Conservation (phyloP, 2,797 vertebrate genomes). For the Tinamus major region DNA sequence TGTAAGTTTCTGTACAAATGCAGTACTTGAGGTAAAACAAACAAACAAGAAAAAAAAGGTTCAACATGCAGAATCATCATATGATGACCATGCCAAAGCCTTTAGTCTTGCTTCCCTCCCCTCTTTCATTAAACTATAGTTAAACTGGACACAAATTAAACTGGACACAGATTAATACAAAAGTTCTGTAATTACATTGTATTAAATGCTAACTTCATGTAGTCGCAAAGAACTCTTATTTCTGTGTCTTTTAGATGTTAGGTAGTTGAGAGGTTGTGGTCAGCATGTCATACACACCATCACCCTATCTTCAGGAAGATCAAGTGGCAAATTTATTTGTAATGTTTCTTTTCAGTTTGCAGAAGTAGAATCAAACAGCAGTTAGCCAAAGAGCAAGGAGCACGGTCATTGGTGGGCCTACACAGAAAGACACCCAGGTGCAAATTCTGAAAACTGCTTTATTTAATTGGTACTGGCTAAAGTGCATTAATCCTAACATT, state of each 20-base stretch:
- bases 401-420: conserved; percentile 13
- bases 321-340: conserved; percentile 54
- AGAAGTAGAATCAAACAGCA: conserved; percentile 71
- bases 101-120: background rate
- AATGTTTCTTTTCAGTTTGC: conserved; percentile 71
- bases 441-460: background rate
- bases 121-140: background rate
- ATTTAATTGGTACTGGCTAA: conserved; percentile 14
- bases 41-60: background rate
- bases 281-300: conserved; percentile 38
- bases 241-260: conserved; percentile 32
- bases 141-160: background rate
- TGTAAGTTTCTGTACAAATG: background rate
- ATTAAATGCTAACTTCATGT: background rate
- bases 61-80: background rate
- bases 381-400: conserved; percentile 37
- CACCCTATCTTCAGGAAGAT: conserved; percentile 74
- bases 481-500: conserved; percentile 8
- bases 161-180: background rate
- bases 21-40: background rate
- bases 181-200: background rate
- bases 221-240: background rate
- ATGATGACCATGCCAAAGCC: background rate
- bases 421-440: background rate
- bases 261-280: conserved; percentile 37